Conservation (phyloP, 2,797 vertebrate genomes). For the Limosa lapponica region DNA sequence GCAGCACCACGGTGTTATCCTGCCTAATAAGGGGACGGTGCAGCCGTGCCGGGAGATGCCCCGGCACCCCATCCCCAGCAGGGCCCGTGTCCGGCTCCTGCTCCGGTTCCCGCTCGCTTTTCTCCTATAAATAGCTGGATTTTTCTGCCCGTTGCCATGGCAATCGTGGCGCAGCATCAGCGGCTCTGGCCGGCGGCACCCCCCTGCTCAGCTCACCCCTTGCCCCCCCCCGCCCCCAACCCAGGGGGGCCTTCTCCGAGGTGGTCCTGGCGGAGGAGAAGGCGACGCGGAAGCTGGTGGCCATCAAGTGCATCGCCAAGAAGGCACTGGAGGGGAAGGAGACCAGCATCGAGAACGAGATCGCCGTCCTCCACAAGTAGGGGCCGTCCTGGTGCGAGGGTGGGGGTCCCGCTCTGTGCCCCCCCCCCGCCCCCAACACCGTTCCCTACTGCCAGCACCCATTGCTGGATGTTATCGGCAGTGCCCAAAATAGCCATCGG, state of each 20-base stretch:
- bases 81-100: not conserved
- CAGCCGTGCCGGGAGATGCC: not conserved
- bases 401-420: accelerated
- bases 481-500: not conserved
- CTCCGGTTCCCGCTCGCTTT: not conserved
- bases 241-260: slow-evolving; percentile 95
- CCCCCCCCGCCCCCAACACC: accelerated
- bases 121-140: slow-evolving; percentile 74
- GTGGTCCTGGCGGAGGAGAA: slow-evolving; percentile 96
- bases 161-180: not conserved
- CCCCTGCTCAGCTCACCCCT: not conserved
- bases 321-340: slow-evolving; percentile 96
- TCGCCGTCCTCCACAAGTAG: slow-evolving; percentile 95
- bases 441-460: not conserved
- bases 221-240: not conserved
- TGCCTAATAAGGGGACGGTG: not conserved
- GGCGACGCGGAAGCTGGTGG: slow-evolving; percentile 90
- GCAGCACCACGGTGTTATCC: not conserved
- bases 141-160: slow-evolving; percentile 66
- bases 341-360: slow-evolving; percentile 98
- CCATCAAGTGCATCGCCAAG: slow-evolving; percentile 97
- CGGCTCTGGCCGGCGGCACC: accelerated
- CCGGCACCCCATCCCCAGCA: not conserved
- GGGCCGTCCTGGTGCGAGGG: not conserved
- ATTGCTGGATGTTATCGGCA: not conserved